phyloP scores from a whole-genome alignment of 2,113 vertebrate genomes.

The Silurus meridionalis region DNA sequence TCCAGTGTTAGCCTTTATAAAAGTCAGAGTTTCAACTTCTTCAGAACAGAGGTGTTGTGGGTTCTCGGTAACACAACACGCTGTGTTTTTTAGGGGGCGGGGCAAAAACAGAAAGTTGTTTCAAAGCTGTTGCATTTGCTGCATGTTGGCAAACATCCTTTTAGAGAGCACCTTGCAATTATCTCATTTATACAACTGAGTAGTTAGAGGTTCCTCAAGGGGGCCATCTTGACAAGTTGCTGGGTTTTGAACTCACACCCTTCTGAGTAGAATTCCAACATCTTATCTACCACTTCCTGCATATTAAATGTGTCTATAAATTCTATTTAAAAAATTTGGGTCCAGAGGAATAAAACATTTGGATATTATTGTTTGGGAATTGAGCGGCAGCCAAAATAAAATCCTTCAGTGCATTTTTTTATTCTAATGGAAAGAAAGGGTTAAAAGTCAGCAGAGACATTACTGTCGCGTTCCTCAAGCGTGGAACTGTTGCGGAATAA shows the following conservation, averaged over 20 bases:
- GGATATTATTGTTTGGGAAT: not conserved
- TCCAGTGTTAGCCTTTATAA: not conserved
- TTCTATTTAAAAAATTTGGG: too few species aligned
- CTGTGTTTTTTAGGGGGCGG: not conserved
- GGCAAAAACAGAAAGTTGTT: not conserved
- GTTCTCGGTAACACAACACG: not conserved
- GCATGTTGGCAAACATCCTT: too few species aligned
- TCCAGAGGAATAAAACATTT: not conserved
- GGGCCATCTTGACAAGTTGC: too few species aligned
- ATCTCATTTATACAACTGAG: too few species aligned
- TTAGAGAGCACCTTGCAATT: too few species aligned
- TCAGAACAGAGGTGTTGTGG: not conserved
- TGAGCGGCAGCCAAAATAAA: not conserved
- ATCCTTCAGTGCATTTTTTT: not conserved
- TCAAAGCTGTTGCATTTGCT: not conserved
- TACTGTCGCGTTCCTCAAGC: constrained; percentile 46
- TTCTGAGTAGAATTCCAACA: too few species aligned
- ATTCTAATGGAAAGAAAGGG: constrained; percentile 33
- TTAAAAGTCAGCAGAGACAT: not conserved
- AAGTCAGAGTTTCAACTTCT: not conserved
- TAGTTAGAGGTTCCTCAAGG: too few species aligned
- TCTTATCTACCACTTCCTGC: too few species aligned
- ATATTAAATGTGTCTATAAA: too few species aligned
- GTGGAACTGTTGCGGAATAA: constrained; percentile 59
- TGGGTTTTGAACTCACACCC: too few species aligned